These are phyloP conservation scores for Cerceris rybyensis DNA, from an alignment of 2,888 invertebrate species.

Conservation along the genomic window DNA sequence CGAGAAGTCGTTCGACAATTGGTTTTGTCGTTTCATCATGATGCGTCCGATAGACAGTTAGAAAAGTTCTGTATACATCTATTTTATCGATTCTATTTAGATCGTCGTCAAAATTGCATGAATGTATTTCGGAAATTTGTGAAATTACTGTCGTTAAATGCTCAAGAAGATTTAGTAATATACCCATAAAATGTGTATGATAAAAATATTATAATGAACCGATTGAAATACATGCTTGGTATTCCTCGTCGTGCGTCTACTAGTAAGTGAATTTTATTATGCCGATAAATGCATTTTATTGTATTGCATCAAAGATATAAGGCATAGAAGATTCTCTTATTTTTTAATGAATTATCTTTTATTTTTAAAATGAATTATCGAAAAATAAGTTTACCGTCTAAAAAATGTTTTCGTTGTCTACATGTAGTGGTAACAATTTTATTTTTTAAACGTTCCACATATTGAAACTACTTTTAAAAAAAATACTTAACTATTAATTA, in stretches of 20 bases:
- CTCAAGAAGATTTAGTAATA: not conserved
- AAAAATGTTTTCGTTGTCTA: too few species aligned
- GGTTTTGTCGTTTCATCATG: conserved; percentile 36
- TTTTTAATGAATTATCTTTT: too few species aligned
- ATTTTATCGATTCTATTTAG: not conserved
- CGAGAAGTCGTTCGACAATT: conserved; percentile 17
- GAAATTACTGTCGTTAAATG: not conserved
- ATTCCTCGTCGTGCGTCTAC: conserved; percentile 54
- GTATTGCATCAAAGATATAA: too few species aligned
- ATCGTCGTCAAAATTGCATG: conserved; percentile 39
- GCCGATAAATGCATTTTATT: too few species aligned
- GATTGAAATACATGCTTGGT: conserved; percentile 65
- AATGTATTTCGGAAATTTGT: conserved; percentile 19
- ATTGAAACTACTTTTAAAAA: not conserved
- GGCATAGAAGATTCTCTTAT: too few species aligned
- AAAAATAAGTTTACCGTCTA: too few species aligned
- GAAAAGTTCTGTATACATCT: conserved; percentile 5
- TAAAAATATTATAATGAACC: conserved; percentile 63
- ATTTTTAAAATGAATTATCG: too few species aligned
- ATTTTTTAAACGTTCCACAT: not conserved
- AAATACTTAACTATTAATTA: too few species aligned
- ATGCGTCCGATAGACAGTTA: not conserved
- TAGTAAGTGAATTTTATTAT: conserved; percentile 55
- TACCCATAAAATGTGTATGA: not conserved
- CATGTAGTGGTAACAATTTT: too few species aligned